Evolutionary conservation across 1,140 invertebrate genomes (phyloP).

Genomic region (Paraescarpia echinospica): DNA sequence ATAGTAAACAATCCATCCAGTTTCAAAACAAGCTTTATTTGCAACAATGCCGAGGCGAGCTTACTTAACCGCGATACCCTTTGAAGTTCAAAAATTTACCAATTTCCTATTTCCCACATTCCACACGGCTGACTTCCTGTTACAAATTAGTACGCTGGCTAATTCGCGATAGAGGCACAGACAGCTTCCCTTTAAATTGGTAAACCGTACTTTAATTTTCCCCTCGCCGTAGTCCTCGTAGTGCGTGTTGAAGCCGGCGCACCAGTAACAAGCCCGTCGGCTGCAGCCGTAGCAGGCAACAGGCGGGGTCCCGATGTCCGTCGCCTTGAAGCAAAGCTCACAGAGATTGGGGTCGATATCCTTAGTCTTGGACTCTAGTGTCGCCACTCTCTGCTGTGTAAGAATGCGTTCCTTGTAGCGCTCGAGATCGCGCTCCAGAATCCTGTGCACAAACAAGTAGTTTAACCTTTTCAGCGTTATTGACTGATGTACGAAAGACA

Average conservation of each 20-base stretch:
- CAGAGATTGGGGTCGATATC: not conserved
- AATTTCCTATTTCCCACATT: too few relatives aligned
- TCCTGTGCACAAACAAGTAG: not conserved
- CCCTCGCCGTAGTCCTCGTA: not conserved
- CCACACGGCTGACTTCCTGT: too few relatives aligned
- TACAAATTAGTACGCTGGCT: too few relatives aligned
- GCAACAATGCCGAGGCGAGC: too few relatives aligned
- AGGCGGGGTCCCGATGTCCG: not conserved
- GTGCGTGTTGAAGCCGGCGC: not conserved
- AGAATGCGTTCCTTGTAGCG: not conserved
- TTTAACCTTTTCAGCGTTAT: not conserved
- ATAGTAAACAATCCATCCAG: too few relatives aligned
- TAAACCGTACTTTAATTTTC: not conserved
- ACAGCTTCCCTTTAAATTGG: too few relatives aligned
- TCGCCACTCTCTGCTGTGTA: not conserved
- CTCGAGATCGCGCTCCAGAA: not conserved
- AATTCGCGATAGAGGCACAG: too few relatives aligned
- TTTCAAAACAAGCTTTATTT: too few relatives aligned
- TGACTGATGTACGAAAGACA: not conserved
- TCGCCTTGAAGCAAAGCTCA: not conserved
- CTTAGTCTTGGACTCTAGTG: not conserved
- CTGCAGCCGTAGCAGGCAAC: not conserved
- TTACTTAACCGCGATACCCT: too few relatives aligned
- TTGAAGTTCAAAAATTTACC: too few relatives aligned
- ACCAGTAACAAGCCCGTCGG: not conserved